Base-by-base conservation (phyloP, 64 coral and sea anemone species). In the Astreopora myriophthalma region DNA sequence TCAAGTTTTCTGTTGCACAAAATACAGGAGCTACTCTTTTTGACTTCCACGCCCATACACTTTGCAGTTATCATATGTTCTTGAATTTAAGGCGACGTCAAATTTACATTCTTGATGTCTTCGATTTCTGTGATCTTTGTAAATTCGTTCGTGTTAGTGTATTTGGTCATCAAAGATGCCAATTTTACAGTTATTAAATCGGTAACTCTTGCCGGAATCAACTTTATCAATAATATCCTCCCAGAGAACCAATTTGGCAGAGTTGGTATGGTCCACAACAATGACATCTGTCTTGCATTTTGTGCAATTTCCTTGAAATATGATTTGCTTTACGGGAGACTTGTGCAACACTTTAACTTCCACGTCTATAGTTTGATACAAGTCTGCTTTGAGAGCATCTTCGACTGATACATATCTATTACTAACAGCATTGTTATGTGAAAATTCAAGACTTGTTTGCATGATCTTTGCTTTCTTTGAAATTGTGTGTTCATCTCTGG, bases 281-380 rank as follows among this genome's bases (percentile, higher is more conserved):
- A 76, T 89, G 58, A 82, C 40, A 74, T 94, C 93, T 88, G 79
- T 75, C 89, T 94, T 90, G 76, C 89, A 94, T 84, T 89, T 89
- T 75, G 87, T 89, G 65, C 76, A 61, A 74, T 94, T 76, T 74
- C 80, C 87, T 75, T 78, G 73, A 62, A 93, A 77, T n/a, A 93
- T 57, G 67, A 63, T 74, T 63, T 94, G 69, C 84, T 94, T 94
- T 71, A 80, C 49, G 70, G 42, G 35, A 86, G 79, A 77, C 85
- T 95, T 95, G 75, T 80, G 84, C 25, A 90, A 71, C 82, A 95
- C 87, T 95, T 95, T 90, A 78, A 89, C 93, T 86, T 95, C 90
- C 65, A 95, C 78, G 49, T 95, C 93, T 81, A 90, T 62, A 73
- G 87, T 95, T 86, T 89, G 71, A 87, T 95, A 90, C 73, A 95